These are phyloP conservation scores for Scomber scombrus DNA, from an alignment of 2,113 vertebrate genomes.

Conservation along the genomic window DNA sequence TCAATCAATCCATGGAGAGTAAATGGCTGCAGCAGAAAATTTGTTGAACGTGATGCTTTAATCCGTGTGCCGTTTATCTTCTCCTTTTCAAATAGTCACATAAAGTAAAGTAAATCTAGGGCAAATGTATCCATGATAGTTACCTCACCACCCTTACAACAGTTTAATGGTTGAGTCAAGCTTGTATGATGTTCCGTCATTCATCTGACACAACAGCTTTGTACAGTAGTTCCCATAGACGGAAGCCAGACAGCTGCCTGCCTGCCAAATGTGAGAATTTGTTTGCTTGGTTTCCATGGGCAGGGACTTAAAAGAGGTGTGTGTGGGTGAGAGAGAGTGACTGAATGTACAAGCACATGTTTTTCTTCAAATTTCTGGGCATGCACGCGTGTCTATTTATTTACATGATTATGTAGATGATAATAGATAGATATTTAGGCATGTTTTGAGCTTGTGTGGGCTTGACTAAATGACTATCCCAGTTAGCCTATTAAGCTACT, in stretches of 20 bases:
- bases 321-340: background rate
- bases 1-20: no score
- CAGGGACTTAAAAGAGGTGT: background rate
- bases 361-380: background rate
- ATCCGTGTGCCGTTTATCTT: background rate
- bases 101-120: slow-evolving; percentile 11
- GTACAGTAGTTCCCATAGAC: slow-evolving; percentile 30
- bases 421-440: background rate
- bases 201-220: slow-evolving; percentile 33
- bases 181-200: slow-evolving; percentile 29
- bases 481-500: slow-evolving; percentile 17
- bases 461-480: slow-evolving; percentile 1
- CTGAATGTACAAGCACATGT: background rate
- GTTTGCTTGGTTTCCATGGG: slow-evolving; percentile 57
- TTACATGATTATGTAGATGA: background rate
- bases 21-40: no score
- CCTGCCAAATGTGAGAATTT: slow-evolving; percentile 40
- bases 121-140: slow-evolving; percentile 1
- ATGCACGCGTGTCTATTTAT: background rate
- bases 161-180: slow-evolving; percentile 10
- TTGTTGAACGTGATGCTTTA: background rate
- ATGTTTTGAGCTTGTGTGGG: slow-evolving; percentile 10
- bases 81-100: background rate
- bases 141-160: background rate
- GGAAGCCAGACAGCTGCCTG: slow-evolving; percentile 12